Conservation (phyloP, 2,888 invertebrate genomes). For the Molanna angustata region DNA sequence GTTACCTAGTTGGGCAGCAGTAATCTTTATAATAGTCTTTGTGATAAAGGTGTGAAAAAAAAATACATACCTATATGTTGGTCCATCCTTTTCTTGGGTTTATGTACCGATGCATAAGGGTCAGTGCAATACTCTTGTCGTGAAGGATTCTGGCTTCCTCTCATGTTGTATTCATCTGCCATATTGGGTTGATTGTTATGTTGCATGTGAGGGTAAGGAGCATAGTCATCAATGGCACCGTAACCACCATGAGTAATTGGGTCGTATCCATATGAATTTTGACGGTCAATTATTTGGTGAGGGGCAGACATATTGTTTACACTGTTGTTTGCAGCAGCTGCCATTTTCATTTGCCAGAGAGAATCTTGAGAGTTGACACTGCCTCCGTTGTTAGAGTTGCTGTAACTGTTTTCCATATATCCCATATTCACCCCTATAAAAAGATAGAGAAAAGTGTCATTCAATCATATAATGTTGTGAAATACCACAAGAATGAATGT, state of each 20-base stretch:
- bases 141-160: conserved; percentile 78
- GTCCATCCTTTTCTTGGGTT: conserved; percentile 84
- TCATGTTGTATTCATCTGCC: conserved; percentile 68
- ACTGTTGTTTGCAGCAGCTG: conserved; percentile 68
- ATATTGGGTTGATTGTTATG: conserved; percentile 60
- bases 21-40: too few species aligned
- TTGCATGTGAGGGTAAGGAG: conserved; percentile 77
- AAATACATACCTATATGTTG: conserved; percentile 72
- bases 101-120: conserved; percentile 86
- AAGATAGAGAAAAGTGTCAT: conserved; percentile 4
- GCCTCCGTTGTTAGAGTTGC: conserved; percentile 92
- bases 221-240: conserved; percentile 79
- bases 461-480: conserved; percentile 6
- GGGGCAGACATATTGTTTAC: conserved; percentile 55
- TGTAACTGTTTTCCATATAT: conserved; percentile 89
- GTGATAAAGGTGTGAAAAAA: too few species aligned
- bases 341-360: conserved; percentile 91
- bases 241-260: conserved; percentile 80
- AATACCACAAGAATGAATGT: too few species aligned
- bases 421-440: conserved; percentile 75
- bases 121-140: conserved; percentile 85
- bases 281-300: conserved; percentile 62
- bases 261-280: conserved; percentile 73
- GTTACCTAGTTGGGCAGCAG: too few species aligned
- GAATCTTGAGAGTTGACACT: conserved; percentile 94